Base-by-base conservation (phyloP, 2,797 vertebrate genomes). In the Xyrichtys novacula region DNA sequence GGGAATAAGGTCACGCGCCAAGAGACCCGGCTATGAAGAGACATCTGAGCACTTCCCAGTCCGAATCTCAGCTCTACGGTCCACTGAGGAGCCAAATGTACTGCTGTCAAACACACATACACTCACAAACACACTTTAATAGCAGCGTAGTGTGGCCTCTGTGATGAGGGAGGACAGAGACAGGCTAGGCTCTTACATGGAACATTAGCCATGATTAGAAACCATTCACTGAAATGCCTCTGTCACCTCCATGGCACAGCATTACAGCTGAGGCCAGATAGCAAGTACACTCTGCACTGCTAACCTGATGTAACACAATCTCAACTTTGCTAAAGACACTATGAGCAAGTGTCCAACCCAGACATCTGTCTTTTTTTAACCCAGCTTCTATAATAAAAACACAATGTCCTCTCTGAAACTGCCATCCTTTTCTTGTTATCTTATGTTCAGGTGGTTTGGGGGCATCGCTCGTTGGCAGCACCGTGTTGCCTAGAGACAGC, bases 161-260 rank as follows among this genome's bases (percentile, higher is more conserved):
- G 70, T 84, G 85, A 89, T 75, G 84, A 84, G 81, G 77, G 70
- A 80, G 78, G 78, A 86, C 78, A 85, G 80, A 87, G 77, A 88
- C 88, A 78, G 85, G 79, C 71, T 67, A 74, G 83, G 81, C 80
- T 84, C 85, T 88, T 89, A 84, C 86, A 91, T 89, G 89, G 84
- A 90, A 92, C 88, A 91, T 91, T 92, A 89, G 85, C 87, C 73
- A 89, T 92, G 89, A 93, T 92, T 91, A 88, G 83, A 89, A 84
- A 84, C 79, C 72, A 84, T 88, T 86, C 76, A 55, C 83, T 64
- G 69, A 85, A 86, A 82, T 77, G 76, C 70, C 50, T 54, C 76
- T 50, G 76, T 76, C 76, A 74, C 57, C 56, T 25, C 1, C 1
- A 65, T 47, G 40, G 46, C 57, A 49, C 29, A 44, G 65, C 55